Evolutionary conservation across 2,113 vertebrate species (phyloP), one percentile per base, ranked within the genome.

Genomic region (Australoheros scitulus): DNA sequence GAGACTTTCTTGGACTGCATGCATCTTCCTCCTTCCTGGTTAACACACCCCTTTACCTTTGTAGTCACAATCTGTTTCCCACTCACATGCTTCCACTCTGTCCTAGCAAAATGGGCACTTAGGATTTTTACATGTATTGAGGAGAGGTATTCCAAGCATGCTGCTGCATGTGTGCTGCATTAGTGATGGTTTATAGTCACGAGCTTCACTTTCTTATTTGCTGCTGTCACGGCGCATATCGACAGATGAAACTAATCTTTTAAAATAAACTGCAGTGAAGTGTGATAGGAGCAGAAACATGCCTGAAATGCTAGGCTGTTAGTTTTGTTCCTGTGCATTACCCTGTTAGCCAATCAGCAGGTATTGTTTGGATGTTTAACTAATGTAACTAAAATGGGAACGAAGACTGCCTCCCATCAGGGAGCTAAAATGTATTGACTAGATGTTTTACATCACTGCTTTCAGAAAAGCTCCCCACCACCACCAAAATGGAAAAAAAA

Each of bases 61-160:
- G 55, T 58, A 63, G 43, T 83, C 17, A 75, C 50, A 68, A 64
- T 80, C 58, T 70, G 32, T 82, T 75, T 9, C 65, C 68, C 34
- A 59, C 85, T 85, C 63, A 83, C 81, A 41, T 32, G 43, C 75
- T 78, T 80, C 60, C 41, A 68, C 86, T 85, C 76, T 81, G 43
- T 63, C 80, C 76, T 60, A 63, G 77, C 59, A 13, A 77, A 61
- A 72, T 24, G 75, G 59, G 34, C 74, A 74, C 58, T 79, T 38
- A 4, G 57, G 61, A 41, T 61, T 83, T 13, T 61, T 60, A 72
- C 89, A 92, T 94, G 89, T 93, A 94, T 94, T 94, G 94, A 95
- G 93, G 93, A 94, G 92, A 92, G 93, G 92, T 93, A 85, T 75
- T 80, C 86, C 80, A 55, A 72, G 91, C 89, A 91, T 93, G 91